Conservation (phyloP, 1,140 invertebrate species). For the Apis cerana region DNA sequence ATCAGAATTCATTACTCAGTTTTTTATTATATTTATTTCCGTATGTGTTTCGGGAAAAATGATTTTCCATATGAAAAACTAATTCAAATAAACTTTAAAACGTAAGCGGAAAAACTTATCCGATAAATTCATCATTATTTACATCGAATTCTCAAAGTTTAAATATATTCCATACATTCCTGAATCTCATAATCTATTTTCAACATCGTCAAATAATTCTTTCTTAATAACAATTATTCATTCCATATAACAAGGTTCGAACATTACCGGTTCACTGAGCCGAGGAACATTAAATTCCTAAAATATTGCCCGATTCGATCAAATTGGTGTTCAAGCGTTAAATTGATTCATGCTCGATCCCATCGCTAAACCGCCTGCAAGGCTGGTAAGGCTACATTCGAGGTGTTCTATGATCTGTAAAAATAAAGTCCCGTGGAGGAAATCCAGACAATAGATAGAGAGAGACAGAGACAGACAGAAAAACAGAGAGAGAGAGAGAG, state of each 20-base stretch:
- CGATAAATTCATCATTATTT: too few species aligned
- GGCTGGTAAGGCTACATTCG: slow-evolving; percentile 19
- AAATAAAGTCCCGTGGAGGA: slow-evolving; percentile 44
- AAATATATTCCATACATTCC: too few species aligned
- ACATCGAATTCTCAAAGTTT: too few species aligned
- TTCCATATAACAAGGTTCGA: background rate
- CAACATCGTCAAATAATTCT: too few species aligned
- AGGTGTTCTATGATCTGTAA: slow-evolving; percentile 59
- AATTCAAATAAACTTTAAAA: too few species aligned
- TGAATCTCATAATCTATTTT: too few species aligned
- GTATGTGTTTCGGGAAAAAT: too few species aligned
- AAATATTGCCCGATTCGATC: slow-evolving; percentile 3
- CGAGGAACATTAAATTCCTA: background rate
- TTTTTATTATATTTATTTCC: too few species aligned
- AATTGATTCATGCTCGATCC: slow-evolving; percentile 13
- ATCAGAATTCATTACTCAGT: too few species aligned
- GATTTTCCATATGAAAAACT: too few species aligned
- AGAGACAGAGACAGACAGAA: slow-evolving; percentile 41
- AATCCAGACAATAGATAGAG: slow-evolving; percentile 54
- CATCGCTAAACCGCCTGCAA: slow-evolving; percentile 11
- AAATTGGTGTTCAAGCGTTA: background rate
- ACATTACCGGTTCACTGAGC: background rate
- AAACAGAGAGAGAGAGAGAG: slow-evolving; percentile 41
- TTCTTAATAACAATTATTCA: background rate
- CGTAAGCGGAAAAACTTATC: too few species aligned